Conservation (phyloP, 2,797 vertebrate species). For the Arctocebus calabarensis region DNA sequence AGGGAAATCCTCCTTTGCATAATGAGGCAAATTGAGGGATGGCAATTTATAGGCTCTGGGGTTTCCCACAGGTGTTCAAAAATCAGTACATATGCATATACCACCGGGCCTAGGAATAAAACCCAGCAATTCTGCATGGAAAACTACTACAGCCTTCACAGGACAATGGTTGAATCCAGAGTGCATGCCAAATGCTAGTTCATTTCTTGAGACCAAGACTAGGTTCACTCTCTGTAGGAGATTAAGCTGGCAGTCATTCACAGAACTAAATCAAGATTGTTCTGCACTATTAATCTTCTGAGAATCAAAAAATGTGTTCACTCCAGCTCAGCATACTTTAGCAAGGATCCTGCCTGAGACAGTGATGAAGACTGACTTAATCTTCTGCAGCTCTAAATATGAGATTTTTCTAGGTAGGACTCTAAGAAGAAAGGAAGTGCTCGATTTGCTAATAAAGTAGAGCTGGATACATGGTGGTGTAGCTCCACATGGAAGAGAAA, state of each 20-base stretch:
- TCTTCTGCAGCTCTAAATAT: background rate
- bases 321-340: background rate
- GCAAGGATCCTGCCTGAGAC: background rate
- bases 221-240: background rate
- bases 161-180: background rate
- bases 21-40: background rate
- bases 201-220: background rate
- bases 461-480: background rate
- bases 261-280: background rate
- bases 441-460: background rate
- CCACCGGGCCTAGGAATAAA: background rate
- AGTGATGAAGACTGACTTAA: background rate
- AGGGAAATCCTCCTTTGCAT: background rate
- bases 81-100: rapidly evolving
- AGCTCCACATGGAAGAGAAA: background rate
- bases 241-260: background rate
- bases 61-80: background rate
- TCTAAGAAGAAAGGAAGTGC: background rate
- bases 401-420: background rate
- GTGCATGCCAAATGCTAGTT: background rate
- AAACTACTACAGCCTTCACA: background rate
- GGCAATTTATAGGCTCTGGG: background rate
- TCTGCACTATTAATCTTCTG: background rate
- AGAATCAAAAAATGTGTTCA: background rate
- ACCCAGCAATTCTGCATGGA: background rate